Evolutionary conservation across 2,113 vertebrate genomes (phyloP).

Genomic region (Plestiodon gilberti): DNA sequence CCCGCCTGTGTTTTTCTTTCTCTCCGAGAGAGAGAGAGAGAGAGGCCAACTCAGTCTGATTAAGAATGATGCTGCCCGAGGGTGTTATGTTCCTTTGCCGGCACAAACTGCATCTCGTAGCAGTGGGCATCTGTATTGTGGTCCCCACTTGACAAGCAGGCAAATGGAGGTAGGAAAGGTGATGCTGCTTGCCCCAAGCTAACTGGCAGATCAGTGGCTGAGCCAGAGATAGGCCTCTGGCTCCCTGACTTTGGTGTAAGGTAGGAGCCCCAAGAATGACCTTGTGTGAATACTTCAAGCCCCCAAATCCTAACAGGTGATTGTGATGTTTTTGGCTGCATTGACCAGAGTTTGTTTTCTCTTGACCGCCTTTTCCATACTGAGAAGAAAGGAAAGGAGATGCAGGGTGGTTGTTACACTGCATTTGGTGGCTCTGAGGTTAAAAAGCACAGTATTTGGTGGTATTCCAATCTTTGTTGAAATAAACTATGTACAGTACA

Average conservation of each 20-base stretch:
- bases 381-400: background rate
- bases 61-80: background rate
- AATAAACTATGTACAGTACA: background rate
- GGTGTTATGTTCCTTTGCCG: background rate
- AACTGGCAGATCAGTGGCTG: background rate
- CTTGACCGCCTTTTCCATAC: background rate
- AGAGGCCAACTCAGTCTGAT: background rate
- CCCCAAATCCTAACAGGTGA: background rate
- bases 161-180: background rate
- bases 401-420: background rate
- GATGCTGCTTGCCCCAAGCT: background rate
- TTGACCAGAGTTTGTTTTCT: background rate
- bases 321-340: background rate
- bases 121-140: background rate
- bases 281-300: background rate
- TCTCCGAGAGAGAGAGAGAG: too few relatives aligned
- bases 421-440: background rate
- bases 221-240: background rate
- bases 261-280: background rate
- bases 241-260: background rate
- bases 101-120: background rate
- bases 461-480: background rate
- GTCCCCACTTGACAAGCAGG: background rate
- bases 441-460: background rate
- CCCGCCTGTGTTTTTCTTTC: slow-evolving; percentile 37